Base-by-base conservation (phyloP, 2,888 invertebrate genomes). In the Drosophila picticornis region DNA sequence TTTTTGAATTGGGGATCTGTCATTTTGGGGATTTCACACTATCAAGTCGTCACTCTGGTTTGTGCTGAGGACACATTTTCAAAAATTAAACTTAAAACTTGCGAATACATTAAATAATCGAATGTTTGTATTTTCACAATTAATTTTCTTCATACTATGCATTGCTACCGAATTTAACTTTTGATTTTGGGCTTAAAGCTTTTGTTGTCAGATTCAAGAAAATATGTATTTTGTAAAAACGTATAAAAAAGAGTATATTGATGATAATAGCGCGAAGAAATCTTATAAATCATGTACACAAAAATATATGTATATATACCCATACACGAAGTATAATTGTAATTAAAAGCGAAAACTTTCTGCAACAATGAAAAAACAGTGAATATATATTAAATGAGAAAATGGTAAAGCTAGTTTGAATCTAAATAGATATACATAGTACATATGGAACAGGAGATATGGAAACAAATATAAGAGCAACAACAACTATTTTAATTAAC, bases 401-500 rank as follows among this genome's bases (percentile, higher is more conserved):
- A 83, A 77, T 52, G 78, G 72, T 86, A 84, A 86, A 81, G 87
- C 84, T 84, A 88, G 81, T 77, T 80, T 64, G 81, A 86, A 88
- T 75, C 87, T 83, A 81, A 88, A 88, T 85, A 83, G 86, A 69
- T 77, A 71, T 76, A 73, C 56, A 68, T 73, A 80, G 76, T 76
- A 71, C 72, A 80, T 77, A 72, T 75, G 80, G 61, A 69, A 83
- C 66, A 77, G 77, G 71, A 66, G 60, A 77, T 66, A 71, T 57
- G 70, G 59, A 61, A 77, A 52, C n/a, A 67, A 68, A 61, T 73
- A 65, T 76, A 76, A 78, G 75, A 86, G 81, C 73, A 78, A 84
- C 73, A 78, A 84, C 60, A 89, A 89, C 87, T 84, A 84, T 84
- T 84, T 84, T 84, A 86, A 84, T 70, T 76, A 84, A 76, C 50